Percentiles rank a stretch among this genome's conserved stretches.
Conservation (phyloP, 2,797 vertebrate species). For the Sebastes nivosus region DNA sequence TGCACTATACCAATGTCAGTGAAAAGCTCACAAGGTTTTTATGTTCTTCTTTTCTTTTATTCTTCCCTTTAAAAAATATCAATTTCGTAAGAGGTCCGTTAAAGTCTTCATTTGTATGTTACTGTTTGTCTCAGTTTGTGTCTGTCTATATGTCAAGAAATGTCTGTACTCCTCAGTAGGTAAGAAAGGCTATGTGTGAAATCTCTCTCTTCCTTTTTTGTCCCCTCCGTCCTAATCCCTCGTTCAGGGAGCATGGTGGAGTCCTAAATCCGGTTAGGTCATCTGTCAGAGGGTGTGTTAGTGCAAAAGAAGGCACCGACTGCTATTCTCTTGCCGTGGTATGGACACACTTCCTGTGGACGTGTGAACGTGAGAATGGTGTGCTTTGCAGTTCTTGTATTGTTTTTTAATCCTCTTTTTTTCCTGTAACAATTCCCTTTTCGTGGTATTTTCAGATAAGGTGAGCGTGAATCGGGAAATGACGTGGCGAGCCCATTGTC, state of each 20-base stretch:
- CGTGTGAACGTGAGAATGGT: constrained; percentile 47
- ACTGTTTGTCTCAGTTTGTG: constrained; percentile 44
- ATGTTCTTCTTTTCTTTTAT: constrained; percentile 47
- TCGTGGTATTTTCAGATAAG: constrained; percentile 62
- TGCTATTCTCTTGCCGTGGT: constrained; percentile 81
- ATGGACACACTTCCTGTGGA: constrained; percentile 48
- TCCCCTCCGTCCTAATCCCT: constrained; percentile 41
- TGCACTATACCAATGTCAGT: constrained; percentile 77
- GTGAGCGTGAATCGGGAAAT: constrained; percentile 65
- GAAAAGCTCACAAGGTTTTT: constrained; percentile 81
- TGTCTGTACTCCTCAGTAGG: constrained; percentile 75
- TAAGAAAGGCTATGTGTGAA: constrained; percentile 89
- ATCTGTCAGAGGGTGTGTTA: constrained; percentile 57
- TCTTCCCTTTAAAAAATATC: constrained; percentile 89
- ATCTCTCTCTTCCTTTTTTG: constrained; percentile 69
- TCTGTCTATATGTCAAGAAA: constrained; percentile 78
- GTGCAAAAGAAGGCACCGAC: constrained; percentile 88
- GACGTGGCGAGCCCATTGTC: constrained; percentile 74
- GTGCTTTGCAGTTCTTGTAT: constrained; percentile 53
- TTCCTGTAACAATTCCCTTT: constrained; percentile 62
- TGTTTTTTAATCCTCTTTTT: constrained; percentile 27
- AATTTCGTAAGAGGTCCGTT: constrained; percentile 87
- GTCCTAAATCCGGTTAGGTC: constrained; percentile 36
- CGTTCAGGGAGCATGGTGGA: constrained; percentile 20
- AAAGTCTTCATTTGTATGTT: constrained; percentile 68